Evolutionary conservation across 2,113 vertebrate species (phyloP).

Genomic region (Cyanoramphus novaezelandiae): DNA sequence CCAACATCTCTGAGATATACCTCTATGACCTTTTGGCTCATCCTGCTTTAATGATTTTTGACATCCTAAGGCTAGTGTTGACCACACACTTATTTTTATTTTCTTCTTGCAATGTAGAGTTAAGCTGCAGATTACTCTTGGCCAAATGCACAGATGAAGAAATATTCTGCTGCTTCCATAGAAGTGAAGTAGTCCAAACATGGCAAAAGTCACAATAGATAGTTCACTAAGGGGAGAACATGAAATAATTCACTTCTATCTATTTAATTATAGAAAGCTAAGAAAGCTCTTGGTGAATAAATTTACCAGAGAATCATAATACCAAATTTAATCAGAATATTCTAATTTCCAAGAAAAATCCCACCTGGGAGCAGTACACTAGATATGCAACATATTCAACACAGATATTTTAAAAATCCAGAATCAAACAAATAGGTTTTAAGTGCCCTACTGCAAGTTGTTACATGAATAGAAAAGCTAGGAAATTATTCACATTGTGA

Average conservation of each 20-base stretch:
- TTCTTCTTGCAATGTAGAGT: neutral
- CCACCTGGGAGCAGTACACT: neutral
- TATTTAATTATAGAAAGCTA: neutral
- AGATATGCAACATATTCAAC: neutral
- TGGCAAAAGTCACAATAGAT: neutral
- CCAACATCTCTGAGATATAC: neutral
- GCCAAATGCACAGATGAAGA: neutral
- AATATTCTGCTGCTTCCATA: neutral
- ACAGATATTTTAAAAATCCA: neutral
- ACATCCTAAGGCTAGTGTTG: neutral
- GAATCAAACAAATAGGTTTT: neutral
- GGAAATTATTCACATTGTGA: neutral
- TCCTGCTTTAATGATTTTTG: neutral
- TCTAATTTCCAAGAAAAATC: neutral
- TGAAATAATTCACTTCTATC: neutral
- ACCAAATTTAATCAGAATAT: neutral
- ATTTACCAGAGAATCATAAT: neutral
- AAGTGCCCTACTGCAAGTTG: neutral
- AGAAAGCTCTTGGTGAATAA: neutral
- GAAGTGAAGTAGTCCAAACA: neutral
- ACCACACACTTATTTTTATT: neutral
- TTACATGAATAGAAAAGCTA: neutral
- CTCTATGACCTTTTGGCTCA: neutral
- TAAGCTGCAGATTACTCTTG: neutral
- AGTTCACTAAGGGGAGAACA: neutral